Conservation (phyloP, 92 coral and sea anemone genomes). For the Epizoanthus stellaris region DNA sequence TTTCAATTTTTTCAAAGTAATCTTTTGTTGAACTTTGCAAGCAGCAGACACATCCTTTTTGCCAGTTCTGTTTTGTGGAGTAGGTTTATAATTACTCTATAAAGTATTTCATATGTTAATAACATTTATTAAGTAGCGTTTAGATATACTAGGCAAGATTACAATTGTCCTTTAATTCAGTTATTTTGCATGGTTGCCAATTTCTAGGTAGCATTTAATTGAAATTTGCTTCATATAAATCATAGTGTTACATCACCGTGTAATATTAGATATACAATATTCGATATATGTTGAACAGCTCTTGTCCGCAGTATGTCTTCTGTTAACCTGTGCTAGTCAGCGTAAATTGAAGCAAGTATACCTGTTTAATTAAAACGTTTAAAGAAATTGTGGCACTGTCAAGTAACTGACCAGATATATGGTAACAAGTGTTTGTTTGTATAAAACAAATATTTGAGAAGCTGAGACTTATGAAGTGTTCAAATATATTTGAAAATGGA, state of each 20-base stretch:
- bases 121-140: neutral
- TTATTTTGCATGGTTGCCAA: constrained; percentile 1
- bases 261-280: neutral
- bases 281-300: neutral
- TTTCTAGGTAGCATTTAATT: neutral
- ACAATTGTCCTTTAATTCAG: neutral
- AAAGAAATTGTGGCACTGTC: neutral
- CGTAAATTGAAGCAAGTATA: neutral
- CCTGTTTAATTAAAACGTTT: neutral
- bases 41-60: neutral
- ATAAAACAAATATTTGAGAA: constrained; percentile 12
- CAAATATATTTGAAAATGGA: constrained; percentile 8
- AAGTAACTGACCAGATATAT: neutral
- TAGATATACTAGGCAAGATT: neutral
- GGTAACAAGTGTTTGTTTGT: neutral
- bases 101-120: neutral
- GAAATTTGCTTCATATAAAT: neutral
- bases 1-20: neutral
- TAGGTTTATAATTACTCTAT: neutral
- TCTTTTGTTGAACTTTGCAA: neutral
- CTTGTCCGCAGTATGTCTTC: neutral
- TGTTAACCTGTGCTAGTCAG: neutral
- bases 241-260: neutral
- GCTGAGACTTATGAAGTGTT: constrained; percentile 8
- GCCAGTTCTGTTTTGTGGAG: neutral